phyloP scores from a whole-genome alignment of 2,797 vertebrate species.

The Tenualosa ilisha region DNA sequence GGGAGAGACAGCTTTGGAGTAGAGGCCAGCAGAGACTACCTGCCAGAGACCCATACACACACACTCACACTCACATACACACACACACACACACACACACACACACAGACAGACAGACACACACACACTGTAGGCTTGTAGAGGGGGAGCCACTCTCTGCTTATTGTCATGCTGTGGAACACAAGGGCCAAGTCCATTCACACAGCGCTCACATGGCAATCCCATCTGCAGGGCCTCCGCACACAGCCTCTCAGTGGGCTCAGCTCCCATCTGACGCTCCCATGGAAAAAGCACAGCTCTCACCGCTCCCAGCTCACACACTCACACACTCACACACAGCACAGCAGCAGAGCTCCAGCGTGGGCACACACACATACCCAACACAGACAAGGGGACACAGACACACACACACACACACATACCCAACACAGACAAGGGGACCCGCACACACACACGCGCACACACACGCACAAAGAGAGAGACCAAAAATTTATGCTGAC shows the following conservation, averaged over 20 bases:
- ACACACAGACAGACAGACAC: too few relatives aligned
- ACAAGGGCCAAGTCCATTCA: not conserved
- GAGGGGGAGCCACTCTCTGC: not conserved
- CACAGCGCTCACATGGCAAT: conserved; percentile 29
- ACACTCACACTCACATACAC: too few relatives aligned
- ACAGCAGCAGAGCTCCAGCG: too few relatives aligned
- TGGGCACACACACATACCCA: not conserved
- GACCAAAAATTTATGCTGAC: not conserved
- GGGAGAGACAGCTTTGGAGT: not conserved
- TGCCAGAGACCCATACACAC: not conserved
- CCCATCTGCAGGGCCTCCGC: not conserved
- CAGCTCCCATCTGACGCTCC: not conserved
- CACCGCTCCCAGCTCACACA: not conserved
- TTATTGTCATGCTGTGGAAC: not conserved
- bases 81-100: too few relatives aligned
- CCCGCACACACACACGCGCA: not conserved
- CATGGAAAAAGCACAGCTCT: conserved; percentile 28
- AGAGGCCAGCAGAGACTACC: not conserved
- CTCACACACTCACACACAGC: not conserved
- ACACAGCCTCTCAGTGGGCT: not conserved
- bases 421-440: not conserved
- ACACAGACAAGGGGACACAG: not conserved
- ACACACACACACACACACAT: not conserved
- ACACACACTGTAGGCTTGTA: not conserved
- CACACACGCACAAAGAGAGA: not conserved